Percentiles rank a stretch among this genome's conserved stretches.
Conservation (phyloP, 2,888 invertebrate genomes). For the Pyrochroa serraticornis region DNA sequence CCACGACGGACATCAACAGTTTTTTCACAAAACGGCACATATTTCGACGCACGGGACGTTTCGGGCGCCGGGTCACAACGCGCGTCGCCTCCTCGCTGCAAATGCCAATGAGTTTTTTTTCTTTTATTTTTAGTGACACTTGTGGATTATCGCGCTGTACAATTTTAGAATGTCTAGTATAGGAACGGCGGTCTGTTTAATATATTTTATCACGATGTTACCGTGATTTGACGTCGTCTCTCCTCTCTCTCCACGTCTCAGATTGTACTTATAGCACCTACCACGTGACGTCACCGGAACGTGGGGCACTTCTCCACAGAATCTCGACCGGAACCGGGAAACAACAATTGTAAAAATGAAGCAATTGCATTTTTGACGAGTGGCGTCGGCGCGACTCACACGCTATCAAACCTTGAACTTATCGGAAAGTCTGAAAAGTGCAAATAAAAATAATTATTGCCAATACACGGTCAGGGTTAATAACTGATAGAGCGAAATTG, state of each 20-base stretch:
- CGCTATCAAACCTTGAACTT: too few species aligned
- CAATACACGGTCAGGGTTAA: too few species aligned
- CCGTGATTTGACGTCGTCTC: conserved; percentile 10
- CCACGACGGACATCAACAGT: conserved; percentile 7
- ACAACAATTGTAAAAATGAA: too few species aligned
- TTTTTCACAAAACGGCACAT: conserved; percentile 13
- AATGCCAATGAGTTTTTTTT: conserved; percentile 26
- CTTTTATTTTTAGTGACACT: conserved; percentile 32
- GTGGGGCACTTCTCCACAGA: too few species aligned
- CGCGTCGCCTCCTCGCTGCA: conserved; percentile 8
- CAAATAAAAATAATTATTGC: too few species aligned
- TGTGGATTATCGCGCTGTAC: conserved; percentile 29
- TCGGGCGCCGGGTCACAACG: conserved; percentile 5
- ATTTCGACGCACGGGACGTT: conserved; percentile 4
- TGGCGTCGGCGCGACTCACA: too few species aligned
- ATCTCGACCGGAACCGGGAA: too few species aligned
- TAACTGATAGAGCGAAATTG: too few species aligned
- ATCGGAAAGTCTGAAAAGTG: too few species aligned
- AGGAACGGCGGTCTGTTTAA: conserved; percentile 10
- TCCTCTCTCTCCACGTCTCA: conserved; percentile 2
- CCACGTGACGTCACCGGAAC: conserved; percentile 8
- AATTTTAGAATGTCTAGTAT: conserved; percentile 21
- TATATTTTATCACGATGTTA: conserved; percentile 13
- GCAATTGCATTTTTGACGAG: too few species aligned
- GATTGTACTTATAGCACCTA: conserved; percentile 17